These are phyloP conservation scores for Diglossa cyanea DNA, from an alignment of 2,797 vertebrate genomes.

Conservation along the genomic window DNA sequence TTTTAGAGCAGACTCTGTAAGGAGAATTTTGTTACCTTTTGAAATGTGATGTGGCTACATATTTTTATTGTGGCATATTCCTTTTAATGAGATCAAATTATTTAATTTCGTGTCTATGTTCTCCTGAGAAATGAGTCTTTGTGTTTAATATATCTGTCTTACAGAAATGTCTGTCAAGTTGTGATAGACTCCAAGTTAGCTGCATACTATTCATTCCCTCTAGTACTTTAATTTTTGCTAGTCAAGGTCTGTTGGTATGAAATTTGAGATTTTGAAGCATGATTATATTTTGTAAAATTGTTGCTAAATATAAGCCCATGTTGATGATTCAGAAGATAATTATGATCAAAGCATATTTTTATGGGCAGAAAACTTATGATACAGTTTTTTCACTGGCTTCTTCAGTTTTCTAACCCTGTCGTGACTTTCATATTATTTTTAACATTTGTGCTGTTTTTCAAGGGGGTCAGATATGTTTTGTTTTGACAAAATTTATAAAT, in stretches of 20 bases:
- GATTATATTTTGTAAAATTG: not conserved
- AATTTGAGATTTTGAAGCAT: not conserved
- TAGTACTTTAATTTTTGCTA: not conserved
- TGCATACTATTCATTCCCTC: not conserved
- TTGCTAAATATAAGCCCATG: rapidly evolving
- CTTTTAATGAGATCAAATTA: not conserved
- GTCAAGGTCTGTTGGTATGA: not conserved
- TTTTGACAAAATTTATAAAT: not conserved
- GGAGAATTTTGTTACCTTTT: not conserved
- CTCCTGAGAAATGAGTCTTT: not conserved
- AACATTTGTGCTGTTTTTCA: not conserved
- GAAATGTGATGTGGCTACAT: not conserved
- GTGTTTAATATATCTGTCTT: not conserved
- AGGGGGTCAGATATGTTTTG: not conserved
- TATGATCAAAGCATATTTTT: not conserved
- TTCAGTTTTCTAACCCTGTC: not conserved
- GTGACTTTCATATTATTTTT: not conserved
- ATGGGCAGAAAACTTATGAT: not conserved
- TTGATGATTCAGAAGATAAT: not conserved
- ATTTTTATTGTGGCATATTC: not conserved
- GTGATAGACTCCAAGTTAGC: not conserved
- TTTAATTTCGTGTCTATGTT: not conserved
- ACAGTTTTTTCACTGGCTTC: not conserved
- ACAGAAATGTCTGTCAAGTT: not conserved
- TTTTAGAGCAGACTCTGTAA: not conserved